A percentile compares a stretch with the other conserved stretches of the same genome.
phyloP scores from a whole-genome alignment of 2,797 vertebrate species.

The Carapus acus region DNA sequence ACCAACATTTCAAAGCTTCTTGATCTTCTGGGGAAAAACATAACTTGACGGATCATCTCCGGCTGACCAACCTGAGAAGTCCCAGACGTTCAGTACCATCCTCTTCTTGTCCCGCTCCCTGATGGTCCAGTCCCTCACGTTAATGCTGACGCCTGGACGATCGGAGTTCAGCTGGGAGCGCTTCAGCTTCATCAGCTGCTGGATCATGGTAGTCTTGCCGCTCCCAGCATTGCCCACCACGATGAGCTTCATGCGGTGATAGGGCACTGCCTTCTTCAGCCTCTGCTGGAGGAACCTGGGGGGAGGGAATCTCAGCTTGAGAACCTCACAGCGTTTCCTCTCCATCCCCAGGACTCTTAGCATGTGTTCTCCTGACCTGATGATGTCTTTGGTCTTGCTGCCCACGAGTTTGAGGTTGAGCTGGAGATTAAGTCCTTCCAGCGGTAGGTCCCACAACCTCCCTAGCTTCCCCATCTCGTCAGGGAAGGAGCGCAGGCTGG shows the following conservation, averaged over 20 bases:
- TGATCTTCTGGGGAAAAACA: no score
- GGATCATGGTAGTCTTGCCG: slow-evolving; percentile 88
- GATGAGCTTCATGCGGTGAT: slow-evolving; percentile 92
- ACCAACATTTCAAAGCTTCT: no score
- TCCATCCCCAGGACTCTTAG: no score
- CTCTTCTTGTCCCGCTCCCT: slow-evolving; percentile 79
- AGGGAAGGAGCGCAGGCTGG: slow-evolving; percentile 81
- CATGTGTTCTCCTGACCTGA: slow-evolving; percentile 74
- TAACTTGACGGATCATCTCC: no score
- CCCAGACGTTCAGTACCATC: slow-evolving; percentile 91
- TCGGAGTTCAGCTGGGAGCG: slow-evolving; percentile 61
- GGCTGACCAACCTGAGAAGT: slow-evolving; percentile 82
- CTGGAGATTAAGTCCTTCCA: slow-evolving; percentile 89
- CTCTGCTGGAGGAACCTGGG: slow-evolving; percentile 92
- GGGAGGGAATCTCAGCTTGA: no score
- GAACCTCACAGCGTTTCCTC: no score
- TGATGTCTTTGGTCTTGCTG: slow-evolving; percentile 92
- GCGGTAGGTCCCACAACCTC: slow-evolving; percentile 92
- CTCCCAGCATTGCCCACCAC: slow-evolving; percentile 87
- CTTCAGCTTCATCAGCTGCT: slow-evolving; percentile 85
- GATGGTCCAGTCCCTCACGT: slow-evolving; percentile 85
- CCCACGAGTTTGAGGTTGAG: slow-evolving; percentile 92
- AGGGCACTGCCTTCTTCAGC: slow-evolving; percentile 92
- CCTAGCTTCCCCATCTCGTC: slow-evolving; percentile 93
- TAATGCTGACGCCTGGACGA: slow-evolving; percentile 69